Evolutionary conservation across 2,797 vertebrate species (phyloP).

Genomic region (Crenichthys baileyi): DNA sequence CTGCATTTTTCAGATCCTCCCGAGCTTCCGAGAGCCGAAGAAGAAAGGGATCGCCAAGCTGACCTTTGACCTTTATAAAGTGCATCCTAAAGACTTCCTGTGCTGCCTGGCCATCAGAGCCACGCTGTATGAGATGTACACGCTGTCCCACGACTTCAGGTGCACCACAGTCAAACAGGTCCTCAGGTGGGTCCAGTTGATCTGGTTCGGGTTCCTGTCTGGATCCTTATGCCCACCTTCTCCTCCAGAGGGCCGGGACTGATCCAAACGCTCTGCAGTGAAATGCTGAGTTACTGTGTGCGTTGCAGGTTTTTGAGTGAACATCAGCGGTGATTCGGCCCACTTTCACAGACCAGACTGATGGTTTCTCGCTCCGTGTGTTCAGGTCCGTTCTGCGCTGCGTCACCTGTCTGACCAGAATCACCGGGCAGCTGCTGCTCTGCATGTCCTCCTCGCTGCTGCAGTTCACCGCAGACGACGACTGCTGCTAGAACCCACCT

Average conservation of each 20-base stretch:
- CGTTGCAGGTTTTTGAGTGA: no score
- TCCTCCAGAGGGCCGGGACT: no score
- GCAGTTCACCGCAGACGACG: slow-evolving; percentile 70
- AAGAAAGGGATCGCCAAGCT: slow-evolving; percentile 85
- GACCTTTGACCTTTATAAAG: slow-evolving; percentile 87
- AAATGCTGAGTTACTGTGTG: no score
- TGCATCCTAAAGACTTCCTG: slow-evolving; percentile 86
- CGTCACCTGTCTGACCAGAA: slow-evolving; percentile 75
- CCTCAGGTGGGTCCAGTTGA: slow-evolving; percentile 74
- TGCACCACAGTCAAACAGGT: slow-evolving; percentile 80
- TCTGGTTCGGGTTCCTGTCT: not conserved
- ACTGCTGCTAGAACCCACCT: no score
- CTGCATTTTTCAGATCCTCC: slow-evolving; percentile 17
- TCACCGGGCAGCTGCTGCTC: slow-evolving; percentile 82
- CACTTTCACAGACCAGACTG: no score
- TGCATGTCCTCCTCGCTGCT: slow-evolving; percentile 76
- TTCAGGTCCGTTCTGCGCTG: slow-evolving; percentile 79
- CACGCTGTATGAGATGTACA: slow-evolving; percentile 85
- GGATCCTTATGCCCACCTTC: slow-evolving; percentile 57
- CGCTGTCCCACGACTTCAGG: slow-evolving; percentile 84
- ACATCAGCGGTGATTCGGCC: no score
- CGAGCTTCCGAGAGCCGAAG: slow-evolving; percentile 63
- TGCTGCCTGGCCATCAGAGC: slow-evolving; percentile 85
- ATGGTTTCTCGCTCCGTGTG: not conserved
- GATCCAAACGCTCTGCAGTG: no score